Percentiles rank a stretch among this genome's conserved stretches.
These are phyloP conservation scores for Scrobipalpa atriplicella DNA, from an alignment of 2,888 invertebrate genomes.

Conservation along the genomic window DNA sequence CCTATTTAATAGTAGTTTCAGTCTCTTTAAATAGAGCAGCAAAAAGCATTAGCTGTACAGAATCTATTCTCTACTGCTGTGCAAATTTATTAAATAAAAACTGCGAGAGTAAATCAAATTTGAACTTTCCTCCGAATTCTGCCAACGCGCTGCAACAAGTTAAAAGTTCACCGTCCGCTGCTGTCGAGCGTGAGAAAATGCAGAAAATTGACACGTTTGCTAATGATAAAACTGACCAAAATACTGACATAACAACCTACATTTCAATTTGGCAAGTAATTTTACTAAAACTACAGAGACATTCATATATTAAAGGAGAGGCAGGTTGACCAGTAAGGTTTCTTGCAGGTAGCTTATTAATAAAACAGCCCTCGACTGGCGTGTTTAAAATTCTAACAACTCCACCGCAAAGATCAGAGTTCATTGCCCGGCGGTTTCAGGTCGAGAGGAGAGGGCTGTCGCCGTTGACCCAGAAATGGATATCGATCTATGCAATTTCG, in stretches of 20 bases:
- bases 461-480: background rate
- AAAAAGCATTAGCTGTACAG: no score
- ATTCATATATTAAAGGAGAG: no score
- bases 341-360: background rate
- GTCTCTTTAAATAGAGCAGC: no score
- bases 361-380: background rate
- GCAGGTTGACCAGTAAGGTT: background rate
- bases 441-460: background rate
- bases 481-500: conserved; percentile 2
- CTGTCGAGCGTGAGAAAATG: background rate
- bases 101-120: background rate
- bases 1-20: no score
- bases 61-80: background rate
- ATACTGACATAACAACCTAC: no score
- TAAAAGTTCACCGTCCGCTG: conserved; percentile 1
- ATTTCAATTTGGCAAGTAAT: no score
- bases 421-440: background rate
- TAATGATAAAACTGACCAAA: no score
- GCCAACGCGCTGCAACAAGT: background rate
- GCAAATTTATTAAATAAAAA: background rate
- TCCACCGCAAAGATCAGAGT: background rate
- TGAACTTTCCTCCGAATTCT: background rate
- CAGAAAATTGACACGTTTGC: background rate
- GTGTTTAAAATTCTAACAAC: background rate
- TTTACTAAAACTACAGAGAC: no score